phyloP scores from a whole-genome alignment of 2,113 vertebrate genomes.

The Pterocles orientalis region DNA sequence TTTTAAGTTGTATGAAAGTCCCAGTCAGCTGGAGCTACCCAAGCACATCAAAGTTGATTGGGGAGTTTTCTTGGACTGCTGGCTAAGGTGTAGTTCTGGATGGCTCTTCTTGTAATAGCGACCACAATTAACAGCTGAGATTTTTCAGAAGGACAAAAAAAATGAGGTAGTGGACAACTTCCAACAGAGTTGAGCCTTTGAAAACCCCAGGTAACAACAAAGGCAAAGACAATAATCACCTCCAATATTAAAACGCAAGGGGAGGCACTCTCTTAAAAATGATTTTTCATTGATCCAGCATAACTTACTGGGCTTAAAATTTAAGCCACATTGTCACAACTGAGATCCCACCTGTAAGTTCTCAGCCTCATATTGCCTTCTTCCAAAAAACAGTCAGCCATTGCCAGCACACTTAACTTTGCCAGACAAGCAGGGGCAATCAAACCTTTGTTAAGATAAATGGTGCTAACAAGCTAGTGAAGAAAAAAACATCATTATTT shows the following conservation, averaged over 20 bases:
- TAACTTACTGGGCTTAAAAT: background rate
- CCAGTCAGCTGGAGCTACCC: background rate
- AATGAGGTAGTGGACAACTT: background rate
- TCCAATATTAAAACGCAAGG: background rate
- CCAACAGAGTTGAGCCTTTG: background rate
- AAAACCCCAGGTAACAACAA: background rate
- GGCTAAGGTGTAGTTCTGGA: background rate
- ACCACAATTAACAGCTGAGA: background rate
- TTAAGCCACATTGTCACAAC: background rate
- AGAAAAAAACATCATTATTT: background rate
- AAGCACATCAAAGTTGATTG: background rate
- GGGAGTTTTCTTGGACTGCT: background rate
- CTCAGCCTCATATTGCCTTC: constrained; percentile 70
- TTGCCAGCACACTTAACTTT: constrained; percentile 73
- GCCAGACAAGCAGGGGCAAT: constrained; percentile 73
- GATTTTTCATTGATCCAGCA: background rate
- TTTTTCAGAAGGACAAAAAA: background rate
- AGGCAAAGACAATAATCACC: background rate
- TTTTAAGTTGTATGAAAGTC: background rate
- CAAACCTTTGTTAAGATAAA: constrained; percentile 71
- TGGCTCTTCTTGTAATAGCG: background rate
- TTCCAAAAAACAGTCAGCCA: constrained; percentile 72
- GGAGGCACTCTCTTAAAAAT: background rate
- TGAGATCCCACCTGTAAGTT: constrained; percentile 67
- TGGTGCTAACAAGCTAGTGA: background rate